phyloP scores from a whole-genome alignment of 2,888 invertebrate species.

The Timema cristinae region DNA sequence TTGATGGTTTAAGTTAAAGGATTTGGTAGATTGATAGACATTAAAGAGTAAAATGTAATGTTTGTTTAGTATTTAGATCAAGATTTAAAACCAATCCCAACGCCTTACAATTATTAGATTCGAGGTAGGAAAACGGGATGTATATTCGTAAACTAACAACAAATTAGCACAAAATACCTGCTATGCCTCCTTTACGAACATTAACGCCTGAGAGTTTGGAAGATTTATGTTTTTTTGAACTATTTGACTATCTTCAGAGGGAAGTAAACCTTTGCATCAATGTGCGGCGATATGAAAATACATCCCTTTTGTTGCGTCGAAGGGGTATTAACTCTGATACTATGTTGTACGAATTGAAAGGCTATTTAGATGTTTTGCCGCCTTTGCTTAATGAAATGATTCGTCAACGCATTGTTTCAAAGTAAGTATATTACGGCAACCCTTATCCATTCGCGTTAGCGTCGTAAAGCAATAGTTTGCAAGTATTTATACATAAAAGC shows the following conservation, averaged over 20 bases:
- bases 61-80: too few species aligned
- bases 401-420: constrained; percentile 22
- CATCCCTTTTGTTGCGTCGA: constrained; percentile 25
- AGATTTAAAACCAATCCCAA: too few species aligned
- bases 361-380: constrained; percentile 22
- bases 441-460: neutral
- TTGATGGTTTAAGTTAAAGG: too few species aligned
- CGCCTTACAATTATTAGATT: too few species aligned
- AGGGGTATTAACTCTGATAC: constrained; percentile 21
- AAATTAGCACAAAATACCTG: too few species aligned
- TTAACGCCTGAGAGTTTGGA: constrained; percentile 20
- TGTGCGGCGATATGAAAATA: constrained; percentile 22
- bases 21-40: too few species aligned
- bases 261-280: constrained; percentile 21
- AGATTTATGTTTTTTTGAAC: constrained; percentile 22
- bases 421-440: constrained; percentile 12
- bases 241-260: constrained; percentile 20
- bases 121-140: too few species aligned
- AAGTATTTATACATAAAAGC: too few species aligned
- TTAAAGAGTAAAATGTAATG: too few species aligned
- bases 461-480: neutral
- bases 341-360: constrained; percentile 19
- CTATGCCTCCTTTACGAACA: constrained; percentile 23
- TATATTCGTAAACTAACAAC: too few species aligned
- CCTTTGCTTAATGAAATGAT: constrained; percentile 26